Evolutionary conservation across 1,140 invertebrate species (phyloP), one percentile per base, ranked within the genome.

Genomic region (Temnothorax longispinosus): DNA sequence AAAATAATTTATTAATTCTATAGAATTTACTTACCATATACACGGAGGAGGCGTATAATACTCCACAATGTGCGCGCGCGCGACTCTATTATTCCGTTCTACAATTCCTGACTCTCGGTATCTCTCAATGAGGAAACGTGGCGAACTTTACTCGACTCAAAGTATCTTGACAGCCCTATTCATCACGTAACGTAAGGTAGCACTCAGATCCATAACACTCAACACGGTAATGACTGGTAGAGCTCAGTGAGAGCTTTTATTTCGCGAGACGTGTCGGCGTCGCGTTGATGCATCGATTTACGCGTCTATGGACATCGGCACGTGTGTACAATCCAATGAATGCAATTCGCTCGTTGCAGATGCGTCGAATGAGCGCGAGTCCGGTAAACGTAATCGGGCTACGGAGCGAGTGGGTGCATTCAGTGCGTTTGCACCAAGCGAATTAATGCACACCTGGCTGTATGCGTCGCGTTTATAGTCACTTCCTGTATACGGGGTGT

Each of bases 201-300:
- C 76, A 78, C 76, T 78, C 76, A 65, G 58, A 78, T 78, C 76
- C 76, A 78, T 65, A 78, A 78, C 60, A 78, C 76, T 78, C 76
- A 21, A 65, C 44, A 15, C 76, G 76, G 18, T 78, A 78, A 78
- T 78, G 76, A 78, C 44, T 78, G 60, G 27, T 60, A 78, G 58
- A 78, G 76, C 76, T 78, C 41, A 50, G 41, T 65, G 76, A 78
- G 60, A 47, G 76, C 76, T 78, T 78, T 78, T 78, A 65, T 78
- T 78, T 21, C 60, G 76, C 27, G 76, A 78, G 58, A 78, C 76
- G 58, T 78, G 75, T 65, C 27, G 75, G 38, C 75, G 41, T 62
- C 75, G 56, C 75, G 76, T 78, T 78, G 76, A 78, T 65, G 41
- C 76, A 78, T 78, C 60, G 76, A 78, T 78, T 78, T 65, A 78